Base-by-base conservation (phyloP, 1,140 invertebrate species). In the Mesaphorura yosii region DNA sequence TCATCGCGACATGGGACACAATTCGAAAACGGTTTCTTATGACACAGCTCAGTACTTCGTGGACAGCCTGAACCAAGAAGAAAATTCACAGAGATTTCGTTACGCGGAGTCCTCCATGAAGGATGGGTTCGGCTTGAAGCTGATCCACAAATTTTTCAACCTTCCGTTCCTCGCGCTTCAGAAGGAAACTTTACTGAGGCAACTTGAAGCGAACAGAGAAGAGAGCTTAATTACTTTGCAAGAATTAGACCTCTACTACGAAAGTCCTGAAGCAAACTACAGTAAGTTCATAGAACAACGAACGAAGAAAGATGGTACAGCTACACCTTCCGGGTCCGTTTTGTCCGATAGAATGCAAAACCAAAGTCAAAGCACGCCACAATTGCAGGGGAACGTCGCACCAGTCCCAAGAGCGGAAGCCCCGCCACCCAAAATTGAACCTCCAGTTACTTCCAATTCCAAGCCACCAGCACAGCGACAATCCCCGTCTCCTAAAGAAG, bases 71-170 rank as follows among this genome's bases (percentile, higher is more conserved):
- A 67, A n/a, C n/a, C n/a, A n/a, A n/a, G 70, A 51, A 70, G 72
- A 64, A 71, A 70, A 64, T 58, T 55, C 1, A n/a, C 10, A 34
- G 77, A 84, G 66, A 76, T 94, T 23, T n/a, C 76, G 88, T 45
- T 95, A 91, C 67, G 83, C 88, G 2, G 89, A 95, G 68, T 80
- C 87, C 1, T 96, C 91, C 2, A 96, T 97, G 92, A 78, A 88
- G 65, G 96, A 95, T 75, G 89, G 90, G 10, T 96, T 94, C 76
- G 93, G 93, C 26, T 70, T 97, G 41, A 87, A 90, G 69, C 78
- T 92, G 53, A 71, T 98, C 28, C 89, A 98, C 71, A 92, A 91
- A 73, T 97, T 96, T 70, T 88, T 97, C 64, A 96, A 94, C 73
- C 73, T 97, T 58, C 93, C 93, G 51, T 98, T 95, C 66, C 74